Percentiles rank a stretch among this genome's conserved stretches.
Conservation (phyloP, 1,140 invertebrate species). For the Meloidogyne floridensis region DNA sequence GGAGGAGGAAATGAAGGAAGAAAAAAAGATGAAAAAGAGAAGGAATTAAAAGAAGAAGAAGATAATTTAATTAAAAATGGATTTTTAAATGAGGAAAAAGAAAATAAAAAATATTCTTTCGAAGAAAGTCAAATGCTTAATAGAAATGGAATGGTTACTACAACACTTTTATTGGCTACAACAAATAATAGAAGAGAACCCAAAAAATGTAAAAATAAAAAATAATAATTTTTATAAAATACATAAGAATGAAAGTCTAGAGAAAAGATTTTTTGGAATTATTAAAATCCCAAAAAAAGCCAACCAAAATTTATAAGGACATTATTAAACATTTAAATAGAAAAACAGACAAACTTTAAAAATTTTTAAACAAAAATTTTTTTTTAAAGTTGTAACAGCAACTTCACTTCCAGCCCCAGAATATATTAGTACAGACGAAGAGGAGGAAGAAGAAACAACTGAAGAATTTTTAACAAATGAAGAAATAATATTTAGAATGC, state of each 20-base stretch:
- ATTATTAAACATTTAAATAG: no score
- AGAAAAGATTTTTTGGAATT: no score
- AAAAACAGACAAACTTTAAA: no score
- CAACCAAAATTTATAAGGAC: no score
- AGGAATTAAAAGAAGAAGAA: neutral
- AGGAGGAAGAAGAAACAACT: neutral
- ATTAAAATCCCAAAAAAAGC: no score
- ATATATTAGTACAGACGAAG: neutral
- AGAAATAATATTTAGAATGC: slow-evolving; percentile 22
- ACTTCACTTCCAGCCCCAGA: neutral
- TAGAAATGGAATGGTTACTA: slow-evolving; percentile 22
- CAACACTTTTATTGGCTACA: slow-evolving; percentile 30
- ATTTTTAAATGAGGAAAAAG: neutral
- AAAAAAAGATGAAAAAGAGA: neutral
- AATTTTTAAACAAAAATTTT: no score
- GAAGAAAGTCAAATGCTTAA: slow-evolving; percentile 14
- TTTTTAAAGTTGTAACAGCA: neutral
- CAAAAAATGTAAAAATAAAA: neutral
- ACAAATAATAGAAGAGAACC: neutral
- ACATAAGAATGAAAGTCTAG: neutral
- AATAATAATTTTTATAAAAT: no score
- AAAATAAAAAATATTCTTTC: neutral
- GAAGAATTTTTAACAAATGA: neutral
- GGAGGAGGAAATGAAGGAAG: neutral
- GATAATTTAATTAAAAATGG: neutral